Conservation (phyloP, 92 coral and sea anemone species). For the Paramuricea clavata region DNA sequence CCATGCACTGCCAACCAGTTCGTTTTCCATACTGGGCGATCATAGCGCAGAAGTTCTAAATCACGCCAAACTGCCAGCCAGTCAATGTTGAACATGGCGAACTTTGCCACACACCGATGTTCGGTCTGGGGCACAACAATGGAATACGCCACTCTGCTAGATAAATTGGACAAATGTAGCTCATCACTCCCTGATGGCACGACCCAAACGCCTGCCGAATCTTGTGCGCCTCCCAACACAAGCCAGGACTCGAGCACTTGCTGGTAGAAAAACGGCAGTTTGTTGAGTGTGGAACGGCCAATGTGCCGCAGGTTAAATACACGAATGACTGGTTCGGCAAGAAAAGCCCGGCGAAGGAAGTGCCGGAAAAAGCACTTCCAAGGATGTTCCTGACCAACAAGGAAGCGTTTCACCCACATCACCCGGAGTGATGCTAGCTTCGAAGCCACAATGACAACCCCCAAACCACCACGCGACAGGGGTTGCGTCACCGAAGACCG, state of each 20-base stretch:
- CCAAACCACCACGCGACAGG: too few relatives aligned
- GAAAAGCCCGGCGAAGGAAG: slow-evolving; percentile 10
- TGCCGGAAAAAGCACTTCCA: slow-evolving; percentile 6
- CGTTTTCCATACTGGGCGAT: neutral
- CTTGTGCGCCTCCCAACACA: neutral
- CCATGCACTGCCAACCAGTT: neutral
- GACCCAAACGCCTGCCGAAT: too few relatives aligned
- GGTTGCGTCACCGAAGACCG: neutral
- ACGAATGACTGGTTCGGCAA: slow-evolving; percentile 13
- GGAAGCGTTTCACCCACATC: slow-evolving; percentile 30
- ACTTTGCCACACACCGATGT: neutral
- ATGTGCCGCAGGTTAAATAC: neutral
- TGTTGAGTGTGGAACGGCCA: neutral
- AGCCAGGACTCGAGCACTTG: neutral
- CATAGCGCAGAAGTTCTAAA: neutral
- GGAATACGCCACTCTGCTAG: too few relatives aligned
- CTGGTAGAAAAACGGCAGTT: neutral
- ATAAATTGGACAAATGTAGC: too few relatives aligned
- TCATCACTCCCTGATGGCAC: neutral
- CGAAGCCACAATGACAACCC: neutral
- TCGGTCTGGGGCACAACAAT: neutral
- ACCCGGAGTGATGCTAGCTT: slow-evolving; percentile 1
- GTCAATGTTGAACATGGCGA: neutral
- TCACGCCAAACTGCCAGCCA: neutral
- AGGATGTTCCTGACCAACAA: neutral